phyloP scores from a whole-genome alignment of 1,140 invertebrate species.

The Matsumurasca onukii region DNA sequence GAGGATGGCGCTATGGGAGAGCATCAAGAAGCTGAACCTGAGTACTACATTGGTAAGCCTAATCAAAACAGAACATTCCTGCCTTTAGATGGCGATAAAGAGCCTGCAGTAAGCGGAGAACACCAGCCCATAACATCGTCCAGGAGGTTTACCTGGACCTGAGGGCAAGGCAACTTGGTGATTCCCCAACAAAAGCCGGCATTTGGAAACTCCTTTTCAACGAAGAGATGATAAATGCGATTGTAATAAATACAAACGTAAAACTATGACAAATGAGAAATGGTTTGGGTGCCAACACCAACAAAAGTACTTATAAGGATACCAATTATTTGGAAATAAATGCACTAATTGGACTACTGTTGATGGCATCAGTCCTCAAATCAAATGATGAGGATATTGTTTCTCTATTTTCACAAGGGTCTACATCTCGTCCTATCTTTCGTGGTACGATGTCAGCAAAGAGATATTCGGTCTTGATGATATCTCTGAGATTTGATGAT shows the following conservation, averaged over 20 bases:
- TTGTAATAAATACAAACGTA: constrained; percentile 7
- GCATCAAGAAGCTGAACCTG: too few relatives aligned
- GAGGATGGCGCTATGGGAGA: too few relatives aligned
- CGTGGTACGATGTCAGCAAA: neutral
- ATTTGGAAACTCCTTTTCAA: constrained; percentile 2
- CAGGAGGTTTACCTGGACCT: neutral
- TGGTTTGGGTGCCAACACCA: neutral
- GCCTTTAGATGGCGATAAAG: too few relatives aligned
- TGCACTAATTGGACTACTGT: neutral
- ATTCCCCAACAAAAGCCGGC: neutral
- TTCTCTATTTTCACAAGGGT: neutral
- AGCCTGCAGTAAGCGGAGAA: too few relatives aligned
- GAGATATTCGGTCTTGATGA: too few relatives aligned
- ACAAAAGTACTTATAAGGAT: neutral
- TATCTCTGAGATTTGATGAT: too few relatives aligned
- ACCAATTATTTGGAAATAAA: neutral
- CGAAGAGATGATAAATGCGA: neutral
- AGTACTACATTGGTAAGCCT: too few relatives aligned
- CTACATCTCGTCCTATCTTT: neutral
- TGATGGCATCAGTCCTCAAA: neutral
- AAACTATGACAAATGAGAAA: neutral
- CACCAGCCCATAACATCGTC: neutral
- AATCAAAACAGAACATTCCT: too few relatives aligned
- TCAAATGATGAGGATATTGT: neutral
- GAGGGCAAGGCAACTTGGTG: neutral